A percentile compares a stretch with the other conserved stretches of the same genome.
Evolutionary conservation across 2,113 vertebrate genomes (phyloP).

Genomic region (Colossoma macropomum): DNA sequence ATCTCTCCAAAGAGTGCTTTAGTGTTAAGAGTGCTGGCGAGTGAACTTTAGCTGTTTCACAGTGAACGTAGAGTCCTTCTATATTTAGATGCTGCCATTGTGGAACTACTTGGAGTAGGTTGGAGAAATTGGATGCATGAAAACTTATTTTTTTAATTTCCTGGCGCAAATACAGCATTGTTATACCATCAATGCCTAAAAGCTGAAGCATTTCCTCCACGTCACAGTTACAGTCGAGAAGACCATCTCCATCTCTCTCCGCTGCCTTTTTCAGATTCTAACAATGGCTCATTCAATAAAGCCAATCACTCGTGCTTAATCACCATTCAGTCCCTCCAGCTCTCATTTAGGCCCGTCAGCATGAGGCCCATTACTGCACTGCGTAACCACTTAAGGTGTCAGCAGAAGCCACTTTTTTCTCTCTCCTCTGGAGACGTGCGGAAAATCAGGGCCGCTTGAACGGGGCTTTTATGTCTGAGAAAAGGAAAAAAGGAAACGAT

Average conservation of each 20-base stretch:
- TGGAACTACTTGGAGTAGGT: too few species aligned
- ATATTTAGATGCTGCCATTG: too few species aligned
- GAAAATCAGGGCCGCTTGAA: slow-evolving; percentile 77
- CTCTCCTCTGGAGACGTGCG: slow-evolving; percentile 58
- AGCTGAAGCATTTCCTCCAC: too few species aligned
- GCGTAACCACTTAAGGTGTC: slow-evolving; percentile 72
- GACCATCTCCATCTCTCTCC: neutral
- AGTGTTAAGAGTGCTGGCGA: too few species aligned
- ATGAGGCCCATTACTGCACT: slow-evolving; percentile 63
- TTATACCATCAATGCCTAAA: too few species aligned
- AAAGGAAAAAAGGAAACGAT: slow-evolving; percentile 59
- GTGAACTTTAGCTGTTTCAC: too few species aligned
- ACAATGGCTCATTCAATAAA: slow-evolving; percentile 35
- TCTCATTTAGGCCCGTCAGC: slow-evolving; percentile 25
- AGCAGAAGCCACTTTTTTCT: slow-evolving; percentile 56
- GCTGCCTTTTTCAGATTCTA: neutral
- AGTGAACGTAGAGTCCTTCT: too few species aligned
- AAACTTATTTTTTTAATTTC: too few species aligned
- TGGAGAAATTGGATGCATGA: too few species aligned
- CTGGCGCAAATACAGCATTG: too few species aligned
- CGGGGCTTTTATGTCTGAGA: slow-evolving; percentile 72
- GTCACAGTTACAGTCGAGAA: too few species aligned
- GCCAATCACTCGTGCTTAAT: slow-evolving; percentile 40
- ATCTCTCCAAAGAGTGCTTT: too few species aligned
- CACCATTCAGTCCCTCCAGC: slow-evolving; percentile 28